Evolutionary conservation across 2,797 vertebrate species (phyloP).

Genomic region (Periophthalmus magnuspinnatus): DNA sequence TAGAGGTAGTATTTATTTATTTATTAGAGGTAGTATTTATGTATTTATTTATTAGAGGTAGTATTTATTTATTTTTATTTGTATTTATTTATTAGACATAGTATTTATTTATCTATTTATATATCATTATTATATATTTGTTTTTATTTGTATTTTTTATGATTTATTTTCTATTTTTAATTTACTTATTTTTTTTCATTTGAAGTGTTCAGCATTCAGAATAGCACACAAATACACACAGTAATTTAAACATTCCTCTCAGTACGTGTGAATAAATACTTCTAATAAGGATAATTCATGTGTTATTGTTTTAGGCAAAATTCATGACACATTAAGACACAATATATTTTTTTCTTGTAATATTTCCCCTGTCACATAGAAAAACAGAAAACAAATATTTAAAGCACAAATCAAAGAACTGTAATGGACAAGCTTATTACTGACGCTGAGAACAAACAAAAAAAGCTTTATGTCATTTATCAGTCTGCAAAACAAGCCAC

Average conservation of each 20-base stretch:
- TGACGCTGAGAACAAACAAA: not conserved
- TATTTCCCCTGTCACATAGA: slow-evolving; percentile 5
- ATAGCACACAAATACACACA: not conserved
- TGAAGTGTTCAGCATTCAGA: too few species aligned
- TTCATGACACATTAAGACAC: not conserved
- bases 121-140: too few species aligned
- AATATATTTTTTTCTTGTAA: slow-evolving; percentile 10
- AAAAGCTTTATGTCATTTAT: slow-evolving; percentile 16
- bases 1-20: too few species aligned
- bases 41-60: too few species aligned
- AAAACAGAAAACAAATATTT: slow-evolving; percentile 4
- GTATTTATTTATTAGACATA: too few species aligned
- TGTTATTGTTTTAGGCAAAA: not conserved
- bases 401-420: slow-evolving; percentile 15
- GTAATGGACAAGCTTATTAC: not conserved
- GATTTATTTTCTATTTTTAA: too few species aligned
- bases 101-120: too few species aligned
- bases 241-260: not conserved
- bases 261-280: not conserved
- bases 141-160: too few species aligned
- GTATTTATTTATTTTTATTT: too few species aligned
- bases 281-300: not conserved
- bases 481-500: not conserved
- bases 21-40: too few species aligned
- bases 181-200: too few species aligned